Conservation (phyloP, 2,888 invertebrate species). For the Petrophora chlorosata region DNA sequence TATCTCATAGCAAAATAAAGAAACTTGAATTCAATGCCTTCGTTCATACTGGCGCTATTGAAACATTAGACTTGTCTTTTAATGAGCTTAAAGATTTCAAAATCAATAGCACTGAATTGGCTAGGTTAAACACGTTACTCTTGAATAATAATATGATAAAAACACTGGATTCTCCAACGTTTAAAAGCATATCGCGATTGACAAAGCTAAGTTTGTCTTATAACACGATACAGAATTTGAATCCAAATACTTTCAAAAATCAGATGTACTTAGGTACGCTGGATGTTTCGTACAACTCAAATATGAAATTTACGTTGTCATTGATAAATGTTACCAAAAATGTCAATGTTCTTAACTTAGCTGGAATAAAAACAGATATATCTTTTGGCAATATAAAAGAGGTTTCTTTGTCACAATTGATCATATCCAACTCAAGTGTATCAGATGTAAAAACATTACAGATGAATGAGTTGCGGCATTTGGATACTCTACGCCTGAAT, state of each 20-base stretch:
- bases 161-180: slow-evolving; percentile 37
- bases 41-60: slow-evolving; percentile 48
- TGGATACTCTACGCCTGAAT: slow-evolving; percentile 48
- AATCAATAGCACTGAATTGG: slow-evolving; percentile 56
- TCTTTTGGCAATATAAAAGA: slow-evolving; percentile 40
- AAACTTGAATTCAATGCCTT: slow-evolving; percentile 59
- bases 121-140: slow-evolving; percentile 44
- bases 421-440: slow-evolving; percentile 48
- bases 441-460: slow-evolving; percentile 45
- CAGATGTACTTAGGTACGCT: slow-evolving; percentile 46
- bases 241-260: slow-evolving; percentile 42
- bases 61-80: slow-evolving; percentile 60
- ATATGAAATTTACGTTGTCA: slow-evolving; percentile 42
- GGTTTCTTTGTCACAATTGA: slow-evolving; percentile 40
- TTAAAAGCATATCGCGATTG: slow-evolving; percentile 45
- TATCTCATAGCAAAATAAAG: slow-evolving; percentile 55
- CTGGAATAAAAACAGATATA: slow-evolving; percentile 44
- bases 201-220: slow-evolving; percentile 46
- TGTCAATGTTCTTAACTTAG: slow-evolving; percentile 48
- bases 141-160: slow-evolving; percentile 58
- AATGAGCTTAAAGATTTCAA: slow-evolving; percentile 53
- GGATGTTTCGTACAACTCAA: slow-evolving; percentile 60
- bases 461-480: slow-evolving; percentile 40
- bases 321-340: slow-evolving; percentile 37
- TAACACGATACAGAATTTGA: slow-evolving; percentile 47